Evolutionary conservation across 2,797 vertebrate species (phyloP).

Genomic region (Argyrosomus regius): DNA sequence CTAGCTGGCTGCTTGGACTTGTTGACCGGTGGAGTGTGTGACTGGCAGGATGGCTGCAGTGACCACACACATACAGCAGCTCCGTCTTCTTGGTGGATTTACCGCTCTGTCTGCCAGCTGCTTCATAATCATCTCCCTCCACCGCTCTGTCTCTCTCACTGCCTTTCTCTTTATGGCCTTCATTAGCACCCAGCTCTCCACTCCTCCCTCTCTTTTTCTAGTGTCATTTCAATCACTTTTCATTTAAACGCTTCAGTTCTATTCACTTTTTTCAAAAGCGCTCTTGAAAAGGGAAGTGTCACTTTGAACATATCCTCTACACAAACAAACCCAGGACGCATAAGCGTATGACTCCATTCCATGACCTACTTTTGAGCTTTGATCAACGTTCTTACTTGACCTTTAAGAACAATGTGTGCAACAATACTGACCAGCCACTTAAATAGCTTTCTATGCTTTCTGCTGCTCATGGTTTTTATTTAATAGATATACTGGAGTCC

Average conservation of each 20-base stretch:
- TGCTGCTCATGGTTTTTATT: neutral
- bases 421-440: neutral
- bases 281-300: conserved; percentile 6
- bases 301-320: neutral
- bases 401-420: neutral
- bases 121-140: conserved; percentile 18
- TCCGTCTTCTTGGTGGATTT: conserved; percentile 18
- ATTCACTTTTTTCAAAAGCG: neutral
- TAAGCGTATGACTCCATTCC: no score
- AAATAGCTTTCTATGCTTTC: neutral
- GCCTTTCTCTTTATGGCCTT: conserved; percentile 19
- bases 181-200: conserved; percentile 4
- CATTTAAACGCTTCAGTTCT: neutral
- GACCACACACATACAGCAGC: conserved; percentile 31
- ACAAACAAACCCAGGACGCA: neutral
- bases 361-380: neutral
- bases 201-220: conserved; percentile 11
- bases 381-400: neutral
- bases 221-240: neutral
- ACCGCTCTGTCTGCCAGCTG: conserved; percentile 24
- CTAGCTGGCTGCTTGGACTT: neutral
- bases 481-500: neutral
- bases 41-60: conserved; percentile 9
- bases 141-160: neutral
- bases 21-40: neutral